Evolutionary conservation across 2,113 vertebrate genomes (phyloP).

Genomic region (Archocentrus centrarchus): DNA sequence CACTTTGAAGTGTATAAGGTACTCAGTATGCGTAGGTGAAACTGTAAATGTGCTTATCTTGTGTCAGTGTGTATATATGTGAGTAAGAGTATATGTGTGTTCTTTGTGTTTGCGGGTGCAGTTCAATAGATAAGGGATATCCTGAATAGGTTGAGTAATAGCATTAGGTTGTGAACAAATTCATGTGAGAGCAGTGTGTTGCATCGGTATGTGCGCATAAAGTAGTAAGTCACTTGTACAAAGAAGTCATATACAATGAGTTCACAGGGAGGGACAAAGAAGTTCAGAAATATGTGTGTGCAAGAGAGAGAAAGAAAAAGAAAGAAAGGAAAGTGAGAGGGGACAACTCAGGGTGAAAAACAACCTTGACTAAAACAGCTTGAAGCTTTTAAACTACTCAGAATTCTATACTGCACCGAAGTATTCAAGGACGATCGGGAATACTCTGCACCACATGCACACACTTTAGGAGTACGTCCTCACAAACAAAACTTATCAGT

Average conservation of each 20-base stretch:
- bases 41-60: conserved; percentile 76
- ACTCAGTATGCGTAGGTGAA: conserved; percentile 64
- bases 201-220: conserved; percentile 4
- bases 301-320: background rate
- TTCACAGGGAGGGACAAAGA: conserved; percentile 34
- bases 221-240: conserved; percentile 20
- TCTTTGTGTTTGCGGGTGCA: conserved; percentile 55
- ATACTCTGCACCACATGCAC: conserved; percentile 33
- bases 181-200: conserved; percentile 36
- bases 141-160: conserved; percentile 66
- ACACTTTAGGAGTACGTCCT: conserved; percentile 15
- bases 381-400: conserved; percentile 68
- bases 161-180: conserved; percentile 51
- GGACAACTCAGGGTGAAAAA: conserved; percentile 53
- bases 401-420: conserved; percentile 57
- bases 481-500: conserved; percentile 48
- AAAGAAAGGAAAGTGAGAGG: conserved; percentile 21
- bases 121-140: conserved; percentile 61
- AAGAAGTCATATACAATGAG: conserved; percentile 32
- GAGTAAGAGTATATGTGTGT: conserved; percentile 40
- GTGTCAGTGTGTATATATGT: conserved; percentile 43
- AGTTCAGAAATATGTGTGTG: conserved; percentile 5
- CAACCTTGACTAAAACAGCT: conserved; percentile 61
- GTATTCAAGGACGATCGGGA: conserved; percentile 65
- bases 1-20: conserved; percentile 72